Base-by-base conservation (phyloP, 1,140 invertebrate genomes). In the Neomicropteryx cornuta region DNA sequence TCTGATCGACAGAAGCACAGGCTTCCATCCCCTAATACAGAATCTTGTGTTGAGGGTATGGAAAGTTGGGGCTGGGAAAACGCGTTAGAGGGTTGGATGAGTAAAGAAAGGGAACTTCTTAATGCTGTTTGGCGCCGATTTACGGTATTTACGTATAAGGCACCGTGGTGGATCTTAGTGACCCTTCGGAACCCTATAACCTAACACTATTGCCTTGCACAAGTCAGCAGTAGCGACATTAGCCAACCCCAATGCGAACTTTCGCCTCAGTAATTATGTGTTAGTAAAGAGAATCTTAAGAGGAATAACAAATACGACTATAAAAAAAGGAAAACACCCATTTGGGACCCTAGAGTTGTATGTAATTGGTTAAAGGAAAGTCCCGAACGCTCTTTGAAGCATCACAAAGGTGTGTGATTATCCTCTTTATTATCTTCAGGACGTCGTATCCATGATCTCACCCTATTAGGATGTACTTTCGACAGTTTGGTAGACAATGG, bases 391-490 rank as follows among this genome's bases (percentile, higher is more conserved):
- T 36, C 5, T 36, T 36, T 20, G 18, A 52, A 31, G 18, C 49
- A 11, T 50, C 48, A 2, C 40, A 44, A 35, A 41, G 38, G 20
- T 41, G 39, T 11, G 45, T 45, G 28, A 30, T 41, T 1, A 14
- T 51, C 6, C 40, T 51, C n/a, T 11, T 24, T 51, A 5, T 24
- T 51, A 3, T 22, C 32, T 5, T 51, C 45, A 3, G 49, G 45
- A 38, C 22, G 45, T 32, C 18, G 42, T 5, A 36, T 51, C 18
- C 47, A 51, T 24, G 49, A 51, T 31, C 34, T 51, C 4, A 51
- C 45, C n/a, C 45, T 50, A 5, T 38, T 48, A 35, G 41, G 36
- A 29, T 40, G 33, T 17, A 45, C 42, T n/a, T 5, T 24, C 23
- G 19, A 43, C n/a, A 34, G 32, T 33, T 27, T 48, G 16, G 11